Base-by-base conservation (phyloP, 92 coral and sea anemone species). In the Scolanthus callimorphus region DNA sequence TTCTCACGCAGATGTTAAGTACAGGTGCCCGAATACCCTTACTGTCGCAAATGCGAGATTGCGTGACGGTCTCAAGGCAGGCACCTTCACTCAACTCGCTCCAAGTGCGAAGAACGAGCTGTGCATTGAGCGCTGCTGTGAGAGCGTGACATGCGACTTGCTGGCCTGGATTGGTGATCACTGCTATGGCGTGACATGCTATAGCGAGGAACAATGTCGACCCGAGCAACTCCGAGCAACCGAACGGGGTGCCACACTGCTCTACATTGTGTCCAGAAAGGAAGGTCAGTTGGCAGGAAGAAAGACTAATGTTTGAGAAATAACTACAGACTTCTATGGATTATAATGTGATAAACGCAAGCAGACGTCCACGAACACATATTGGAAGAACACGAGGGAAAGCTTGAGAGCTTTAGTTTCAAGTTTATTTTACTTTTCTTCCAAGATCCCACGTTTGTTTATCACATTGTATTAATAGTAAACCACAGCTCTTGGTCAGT, bases 111-210 rank as follows among this genome's bases (percentile, higher is more conserved):
- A 70, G 59, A 77, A 67, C 34, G 84, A 77, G 50, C 63, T 61
- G 24, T 77, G 84, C 38, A 58, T 77, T 25, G 76, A 77, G 78
- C 84, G 84, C 58, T 77, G 84, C 46, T 77, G 84, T 57, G 64
- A 77, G 62, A 64, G 67, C n/a, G 53, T 63, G 55, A 50, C 84
- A 48, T 77, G 84, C 27, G 84, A 77, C 39, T 27, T 77, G 21
- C 68, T 77, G 12, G 78, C 84, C 31, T 67, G 77, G 77, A 39
- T 76, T 4, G 83, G 83, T 39, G 71, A 69, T 8, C 83, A 76
- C 29, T 76, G 83, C 37, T 76, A 59, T 58, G 54, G 77, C 13
- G 83, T 76, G 51, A 50, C 83, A 25, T 76, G 83, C 50, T 11
- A 28, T 29, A 76, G 51, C 47, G 69, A 65, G 22, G 63, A 39